Percentiles rank a stretch among this genome's conserved stretches.
Evolutionary conservation across 2,113 vertebrate genomes (phyloP).

Genomic region (Mugil cephalus): DNA sequence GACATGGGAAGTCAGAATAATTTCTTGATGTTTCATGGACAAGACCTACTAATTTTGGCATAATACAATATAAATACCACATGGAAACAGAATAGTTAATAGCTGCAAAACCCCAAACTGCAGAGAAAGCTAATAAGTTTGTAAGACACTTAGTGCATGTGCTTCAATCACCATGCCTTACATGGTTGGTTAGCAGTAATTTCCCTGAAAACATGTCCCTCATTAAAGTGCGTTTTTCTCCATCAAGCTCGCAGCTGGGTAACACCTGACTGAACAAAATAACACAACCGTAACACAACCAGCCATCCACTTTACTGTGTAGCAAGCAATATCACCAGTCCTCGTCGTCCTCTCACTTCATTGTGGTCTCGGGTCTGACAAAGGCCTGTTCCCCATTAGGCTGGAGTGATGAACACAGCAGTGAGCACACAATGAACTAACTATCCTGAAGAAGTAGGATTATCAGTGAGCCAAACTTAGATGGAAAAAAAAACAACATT

Average conservation of each 20-base stretch:
- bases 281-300: constrained; percentile 28
- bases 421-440: constrained; percentile 15
- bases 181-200: constrained; percentile 35
- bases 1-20: too few species aligned
- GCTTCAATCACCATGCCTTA: constrained; percentile 9
- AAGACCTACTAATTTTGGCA: too few species aligned
- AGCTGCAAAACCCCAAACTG: background rate
- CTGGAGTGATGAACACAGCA: constrained; percentile 9
- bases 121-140: background rate
- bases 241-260: constrained; percentile 25
- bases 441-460: constrained; percentile 23
- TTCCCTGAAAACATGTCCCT: constrained; percentile 20
- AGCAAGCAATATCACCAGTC: constrained; percentile 31
- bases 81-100: background rate
- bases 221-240: constrained; percentile 22
- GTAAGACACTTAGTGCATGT: constrained; percentile 7
- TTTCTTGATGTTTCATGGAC: too few species aligned
- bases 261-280: constrained; percentile 14
- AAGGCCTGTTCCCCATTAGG: constrained; percentile 23
- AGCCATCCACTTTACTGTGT: constrained; percentile 28
- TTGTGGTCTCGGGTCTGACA: constrained; percentile 16
- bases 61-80: too few species aligned
- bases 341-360: constrained; percentile 17
- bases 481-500: constrained; percentile 36
- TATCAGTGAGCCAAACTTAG: background rate